phyloP scores from a whole-genome alignment of 2,113 vertebrate genomes.

The Cryptomyrus ogoouensis region DNA sequence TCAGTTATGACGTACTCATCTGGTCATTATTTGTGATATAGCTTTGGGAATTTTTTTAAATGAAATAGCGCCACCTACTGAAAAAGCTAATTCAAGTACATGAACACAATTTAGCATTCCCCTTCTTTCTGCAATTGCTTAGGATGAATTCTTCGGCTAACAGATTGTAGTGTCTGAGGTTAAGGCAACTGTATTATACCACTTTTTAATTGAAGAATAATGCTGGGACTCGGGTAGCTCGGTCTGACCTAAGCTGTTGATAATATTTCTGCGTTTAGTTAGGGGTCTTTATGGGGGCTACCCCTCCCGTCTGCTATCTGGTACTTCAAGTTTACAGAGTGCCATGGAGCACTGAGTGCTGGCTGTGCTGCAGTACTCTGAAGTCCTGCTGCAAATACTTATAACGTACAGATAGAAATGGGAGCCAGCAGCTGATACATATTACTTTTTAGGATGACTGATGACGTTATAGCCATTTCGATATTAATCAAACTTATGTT shows the following conservation, averaged over 20 bases:
- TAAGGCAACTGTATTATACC: too few relatives aligned
- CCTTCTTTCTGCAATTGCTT: neutral
- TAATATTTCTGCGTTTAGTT: neutral
- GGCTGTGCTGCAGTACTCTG: neutral
- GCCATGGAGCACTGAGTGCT: neutral
- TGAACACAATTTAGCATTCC: neutral
- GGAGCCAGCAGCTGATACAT: neutral
- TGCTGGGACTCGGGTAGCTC: too few relatives aligned
- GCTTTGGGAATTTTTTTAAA: neutral
- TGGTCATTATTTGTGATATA: neutral
- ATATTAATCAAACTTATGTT: neutral
- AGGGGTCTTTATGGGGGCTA: neutral
- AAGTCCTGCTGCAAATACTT: neutral
- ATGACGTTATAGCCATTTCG: neutral
- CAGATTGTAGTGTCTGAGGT: too few relatives aligned
- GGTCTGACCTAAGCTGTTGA: neutral
- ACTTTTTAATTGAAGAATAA: too few relatives aligned
- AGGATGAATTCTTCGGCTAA: too few relatives aligned
- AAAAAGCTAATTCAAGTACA: neutral
- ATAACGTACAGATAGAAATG: neutral
- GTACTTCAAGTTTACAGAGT: neutral
- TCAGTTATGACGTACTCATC: neutral
- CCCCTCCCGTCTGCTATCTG: neutral
- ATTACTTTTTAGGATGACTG: neutral
- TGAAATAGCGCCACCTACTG: neutral